A percentile compares a stretch with the other conserved stretches of the same genome.
phyloP scores from a whole-genome alignment of 2,888 invertebrate species.

The Chesias legatella region DNA sequence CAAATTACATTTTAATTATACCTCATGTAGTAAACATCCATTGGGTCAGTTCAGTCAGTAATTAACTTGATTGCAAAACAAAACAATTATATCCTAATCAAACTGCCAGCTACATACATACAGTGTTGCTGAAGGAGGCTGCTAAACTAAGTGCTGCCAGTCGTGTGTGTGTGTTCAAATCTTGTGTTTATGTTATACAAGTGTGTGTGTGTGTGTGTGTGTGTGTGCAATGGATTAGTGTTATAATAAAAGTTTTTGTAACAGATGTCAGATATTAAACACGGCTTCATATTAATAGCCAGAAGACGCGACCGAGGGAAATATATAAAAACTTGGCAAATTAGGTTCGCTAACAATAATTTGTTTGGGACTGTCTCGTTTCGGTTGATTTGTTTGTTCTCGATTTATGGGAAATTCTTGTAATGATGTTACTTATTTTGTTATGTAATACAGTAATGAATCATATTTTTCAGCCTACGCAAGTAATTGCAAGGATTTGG shows the following conservation, averaged over 20 bases:
- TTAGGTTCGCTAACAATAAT: slow-evolving; percentile 61
- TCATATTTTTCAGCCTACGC: too few species aligned
- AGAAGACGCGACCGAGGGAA: slow-evolving; percentile 63
- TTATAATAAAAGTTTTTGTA: slow-evolving; percentile 81
- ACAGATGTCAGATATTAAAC: slow-evolving; percentile 81
- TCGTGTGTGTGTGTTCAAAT: slow-evolving; percentile 55
- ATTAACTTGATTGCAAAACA: slow-evolving; percentile 10
- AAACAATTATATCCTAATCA: slow-evolving; percentile 8
- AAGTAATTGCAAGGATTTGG: too few species aligned
- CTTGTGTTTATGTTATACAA: slow-evolving; percentile 38
- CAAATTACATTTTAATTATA: not conserved
- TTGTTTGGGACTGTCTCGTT: slow-evolving; percentile 53
- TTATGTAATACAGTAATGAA: not conserved
- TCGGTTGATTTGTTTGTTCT: slow-evolving; percentile 55
- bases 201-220: slow-evolving; percentile 39
- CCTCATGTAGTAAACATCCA: not conserved
- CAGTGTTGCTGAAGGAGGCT: slow-evolving; percentile 49
- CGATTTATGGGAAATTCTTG: slow-evolving; percentile 41
- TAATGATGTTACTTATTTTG: slow-evolving; percentile 20
- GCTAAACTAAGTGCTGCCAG: slow-evolving; percentile 69
- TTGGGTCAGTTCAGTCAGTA: not conserved
- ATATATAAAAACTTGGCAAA: slow-evolving; percentile 77
- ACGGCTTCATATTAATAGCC: slow-evolving; percentile 75
- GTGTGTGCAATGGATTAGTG: slow-evolving; percentile 77
- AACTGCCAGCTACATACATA: slow-evolving; percentile 43